Conservation (phyloP, 2,113 vertebrate species). For the Perognathus longimembris region DNA sequence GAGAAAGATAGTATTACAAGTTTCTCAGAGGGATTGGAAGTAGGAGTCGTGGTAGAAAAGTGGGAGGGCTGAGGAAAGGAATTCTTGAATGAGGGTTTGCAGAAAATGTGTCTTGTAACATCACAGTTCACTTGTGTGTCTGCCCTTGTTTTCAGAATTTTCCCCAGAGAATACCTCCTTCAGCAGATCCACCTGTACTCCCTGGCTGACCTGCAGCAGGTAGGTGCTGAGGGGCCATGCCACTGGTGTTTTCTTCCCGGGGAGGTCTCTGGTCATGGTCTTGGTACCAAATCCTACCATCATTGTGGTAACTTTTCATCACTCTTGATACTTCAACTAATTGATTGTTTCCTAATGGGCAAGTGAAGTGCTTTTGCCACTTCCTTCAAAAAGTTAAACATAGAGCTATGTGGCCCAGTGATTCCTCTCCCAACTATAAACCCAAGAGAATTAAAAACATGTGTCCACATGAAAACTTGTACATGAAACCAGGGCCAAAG, state of each 20-base stretch:
- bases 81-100: slow-evolving; percentile 38
- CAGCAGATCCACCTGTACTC: slow-evolving; percentile 99
- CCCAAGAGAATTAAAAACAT: not conserved
- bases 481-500: not conserved
- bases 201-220: slow-evolving; percentile 97
- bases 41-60: not conserved
- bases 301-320: not conserved
- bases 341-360: slow-evolving; percentile 32
- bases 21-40: not conserved
- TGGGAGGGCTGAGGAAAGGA: not conserved
- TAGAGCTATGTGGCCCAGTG: not conserved
- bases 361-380: not conserved
- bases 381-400: not conserved
- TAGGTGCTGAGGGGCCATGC: slow-evolving; percentile 77
- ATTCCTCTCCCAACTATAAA: not conserved
- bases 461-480: not conserved
- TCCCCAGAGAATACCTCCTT: slow-evolving; percentile 97
- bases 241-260: not conserved
- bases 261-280: not conserved
- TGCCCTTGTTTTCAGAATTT: slow-evolving; percentile 90
- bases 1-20: not conserved
- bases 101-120: not conserved
- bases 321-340: not conserved
- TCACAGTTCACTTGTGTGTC: slow-evolving; percentile 37
- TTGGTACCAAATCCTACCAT: not conserved